Percentiles rank a stretch among this genome's conserved stretches.
phyloP scores from a whole-genome alignment of 2,797 vertebrate genomes.

The Benthosema pterotum region DNA sequence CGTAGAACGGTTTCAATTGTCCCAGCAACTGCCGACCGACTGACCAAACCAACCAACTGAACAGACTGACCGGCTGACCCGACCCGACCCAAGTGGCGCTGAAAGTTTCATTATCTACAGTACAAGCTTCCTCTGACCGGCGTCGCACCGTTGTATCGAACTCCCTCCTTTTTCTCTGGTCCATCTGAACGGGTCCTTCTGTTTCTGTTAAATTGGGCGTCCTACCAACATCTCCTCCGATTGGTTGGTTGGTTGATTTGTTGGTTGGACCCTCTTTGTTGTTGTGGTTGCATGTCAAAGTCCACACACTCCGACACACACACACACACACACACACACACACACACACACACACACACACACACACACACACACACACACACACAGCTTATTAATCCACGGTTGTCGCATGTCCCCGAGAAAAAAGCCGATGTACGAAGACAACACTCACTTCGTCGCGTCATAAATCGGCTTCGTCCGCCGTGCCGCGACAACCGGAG shows the following conservation, averaged over 20 bases:
- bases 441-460: too few relatives aligned
- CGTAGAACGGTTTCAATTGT: slow-evolving; percentile 14
- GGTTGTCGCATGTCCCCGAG: too few relatives aligned
- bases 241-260: too few relatives aligned
- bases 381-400: not conserved
- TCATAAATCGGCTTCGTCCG: too few relatives aligned
- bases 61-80: too few relatives aligned
- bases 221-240: slow-evolving; percentile 35
- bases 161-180: slow-evolving; percentile 48
- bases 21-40: slow-evolving; percentile 43
- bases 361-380: slow-evolving; percentile 35
- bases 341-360: slow-evolving; percentile 22
- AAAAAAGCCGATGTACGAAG: too few relatives aligned
- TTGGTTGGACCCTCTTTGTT: slow-evolving; percentile 16
- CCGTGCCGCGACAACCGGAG: too few relatives aligned
- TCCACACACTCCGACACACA: too few relatives aligned
- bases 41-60: slow-evolving; percentile 34
- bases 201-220: slow-evolving; percentile 26
- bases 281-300: too few relatives aligned
- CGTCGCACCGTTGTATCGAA: slow-evolving; percentile 47
- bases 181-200: slow-evolving; percentile 44
- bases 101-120: slow-evolving; percentile 62
- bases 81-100: too few relatives aligned
- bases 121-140: slow-evolving; percentile 53
- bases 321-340: slow-evolving; percentile 5